Percentiles rank a stretch among this genome's conserved stretches.
These are phyloP conservation scores for Drosophila nebulosa DNA, from an alignment of 1,140 invertebrate species.

Conservation along the genomic window DNA sequence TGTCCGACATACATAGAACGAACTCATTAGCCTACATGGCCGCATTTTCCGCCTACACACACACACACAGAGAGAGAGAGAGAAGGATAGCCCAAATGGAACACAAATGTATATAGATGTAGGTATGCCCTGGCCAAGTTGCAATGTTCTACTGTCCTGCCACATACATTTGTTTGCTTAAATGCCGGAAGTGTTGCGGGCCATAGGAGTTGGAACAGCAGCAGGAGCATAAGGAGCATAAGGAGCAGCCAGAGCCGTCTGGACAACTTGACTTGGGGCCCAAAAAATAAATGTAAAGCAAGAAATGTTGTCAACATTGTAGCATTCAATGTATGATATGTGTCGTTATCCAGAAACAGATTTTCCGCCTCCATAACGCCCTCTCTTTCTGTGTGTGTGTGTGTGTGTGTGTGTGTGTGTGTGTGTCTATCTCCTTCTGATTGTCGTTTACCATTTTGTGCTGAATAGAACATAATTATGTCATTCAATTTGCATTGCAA, in stretches of 20 bases:
- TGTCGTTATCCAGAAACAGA: constrained; percentile 12
- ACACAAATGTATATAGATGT: constrained; percentile 40
- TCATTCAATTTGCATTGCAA: constrained; percentile 1
- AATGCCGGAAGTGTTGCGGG: constrained; percentile 74
- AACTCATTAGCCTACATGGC: constrained; percentile 76
- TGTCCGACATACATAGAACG: constrained; percentile 42
- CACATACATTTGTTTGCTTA: constrained; percentile 75
- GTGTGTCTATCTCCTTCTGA: neutral
- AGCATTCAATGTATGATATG: constrained; percentile 35
- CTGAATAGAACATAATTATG: constrained; percentile 14
- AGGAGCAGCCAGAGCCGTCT: neutral
- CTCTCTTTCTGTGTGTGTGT: neutral
- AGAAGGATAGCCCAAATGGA: constrained; percentile 40
- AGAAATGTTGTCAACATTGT: constrained; percentile 55
- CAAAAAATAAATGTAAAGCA: constrained; percentile 28
- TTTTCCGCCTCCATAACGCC: neutral
- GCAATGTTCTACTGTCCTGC: constrained; percentile 39
- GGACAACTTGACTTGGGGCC: neutral
- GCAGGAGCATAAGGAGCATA: constrained; percentile 3
- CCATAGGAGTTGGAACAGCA: constrained; percentile 15
- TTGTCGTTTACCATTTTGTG: neutral
- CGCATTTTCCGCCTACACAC: constrained; percentile 72
- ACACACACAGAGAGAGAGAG: constrained; percentile 22
- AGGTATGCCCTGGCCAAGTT: constrained; percentile 34
- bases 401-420: too few species aligned